Conservation (phyloP, 2,888 invertebrate genomes). For the Trissonchulus sp. region DNA sequence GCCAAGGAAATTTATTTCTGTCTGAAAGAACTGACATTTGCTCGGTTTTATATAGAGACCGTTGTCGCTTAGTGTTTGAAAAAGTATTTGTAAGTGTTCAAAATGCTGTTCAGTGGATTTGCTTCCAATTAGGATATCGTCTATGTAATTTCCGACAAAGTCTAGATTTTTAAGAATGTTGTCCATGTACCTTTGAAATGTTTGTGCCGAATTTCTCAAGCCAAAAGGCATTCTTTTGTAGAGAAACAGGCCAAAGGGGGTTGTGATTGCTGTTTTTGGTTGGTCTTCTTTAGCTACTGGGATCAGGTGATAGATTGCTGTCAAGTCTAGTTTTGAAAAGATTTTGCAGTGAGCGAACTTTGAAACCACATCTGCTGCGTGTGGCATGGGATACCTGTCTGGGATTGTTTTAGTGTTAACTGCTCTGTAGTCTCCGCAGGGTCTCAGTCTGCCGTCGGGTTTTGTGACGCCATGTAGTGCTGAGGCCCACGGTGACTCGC, state of each 20-base stretch:
- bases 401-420: background rate
- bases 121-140: background rate
- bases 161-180: background rate
- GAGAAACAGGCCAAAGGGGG: background rate
- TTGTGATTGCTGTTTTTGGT: background rate
- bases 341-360: background rate
- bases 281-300: background rate
- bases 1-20: background rate
- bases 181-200: background rate
- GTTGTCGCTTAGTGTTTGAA: background rate
- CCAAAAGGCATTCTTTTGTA: background rate
- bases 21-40: background rate
- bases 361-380: background rate
- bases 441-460: background rate
- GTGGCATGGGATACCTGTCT: background rate
- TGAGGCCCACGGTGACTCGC: background rate
- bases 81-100: background rate
- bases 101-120: background rate
- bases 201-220: background rate
- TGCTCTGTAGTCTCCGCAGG: background rate
- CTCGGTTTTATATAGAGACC: background rate
- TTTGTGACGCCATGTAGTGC: background rate
- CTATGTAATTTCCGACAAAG: background rate
- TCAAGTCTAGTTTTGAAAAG: background rate
- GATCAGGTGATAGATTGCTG: background rate